Base-by-base conservation (phyloP, 2,113 vertebrate genomes). In the Paralichthys olivaceus region DNA sequence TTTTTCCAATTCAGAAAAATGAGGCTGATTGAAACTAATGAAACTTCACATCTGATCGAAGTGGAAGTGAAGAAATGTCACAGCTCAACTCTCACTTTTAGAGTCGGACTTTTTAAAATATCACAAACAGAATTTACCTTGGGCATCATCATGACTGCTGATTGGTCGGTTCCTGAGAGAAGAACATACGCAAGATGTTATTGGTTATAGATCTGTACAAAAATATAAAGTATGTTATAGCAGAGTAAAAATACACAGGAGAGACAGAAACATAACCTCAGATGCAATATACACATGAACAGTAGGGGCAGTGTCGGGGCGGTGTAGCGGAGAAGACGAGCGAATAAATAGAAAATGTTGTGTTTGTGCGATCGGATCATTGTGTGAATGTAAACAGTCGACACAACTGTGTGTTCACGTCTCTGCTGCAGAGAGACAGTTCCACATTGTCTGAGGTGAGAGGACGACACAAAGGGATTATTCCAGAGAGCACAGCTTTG, bases 71-170 rank as follows among this genome's bases (percentile, higher is more conserved):
- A 14, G 43, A 13, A 15, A 40, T 40, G 37, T 45, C 15, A 34
- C 7, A 1, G 2, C 32, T 34, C 32, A 9, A 34, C 32, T 9
- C 28, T 28, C 32, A 34, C 32, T 2, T 34, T 34, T 34, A n/a
- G n/a, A n/a, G n/a, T n/a, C n/a, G n/a, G n/a, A n/a, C n/a, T n/a
- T n/a, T n/a, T n/a, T n/a, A n/a, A 34, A 34, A 34, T 34, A 11
- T 11, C 53, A 22, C n/a, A 25, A 23, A 25, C 53, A 26, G n/a
- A 62, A 9, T 23, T 70, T 64, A 92, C 90, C 91, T 91, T 92
- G 8, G 90, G 89, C 90, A 90, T 91, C 91, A 92, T 92, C 89
- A 78, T 91, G 84, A 14, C 84, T 71, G 65, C 69, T 88, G 89
- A 87, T 75, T 80, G 83, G 79, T 87, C 83, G 32, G 77, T 70